Base-by-base conservation (phyloP, 2,888 invertebrate species). In the Catocala sponsa region DNA sequence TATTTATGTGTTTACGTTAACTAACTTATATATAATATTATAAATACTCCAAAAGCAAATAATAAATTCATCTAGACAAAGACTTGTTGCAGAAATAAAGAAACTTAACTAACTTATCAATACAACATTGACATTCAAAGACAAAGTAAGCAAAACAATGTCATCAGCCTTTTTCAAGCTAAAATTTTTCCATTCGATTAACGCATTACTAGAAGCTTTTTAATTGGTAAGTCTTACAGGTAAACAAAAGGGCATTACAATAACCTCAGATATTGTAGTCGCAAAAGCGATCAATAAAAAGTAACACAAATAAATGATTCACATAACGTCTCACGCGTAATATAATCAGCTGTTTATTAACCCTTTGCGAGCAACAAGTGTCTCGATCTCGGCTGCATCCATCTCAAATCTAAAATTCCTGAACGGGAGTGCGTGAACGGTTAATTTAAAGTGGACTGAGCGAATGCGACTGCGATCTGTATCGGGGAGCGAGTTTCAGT, bases 391-490 rank as follows among this genome's bases (percentile, higher is more conserved):
- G 72, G 73, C 79, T 72, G 79, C 86, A 83, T 90, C 89, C 90
- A 90, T 91, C 91, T 92, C 86, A 87, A 89, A 94, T 94, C 92
- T 93, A 90, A 93, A 92, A 93, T 94, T 91, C 94, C 90, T 88
- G 86, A 82, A 85, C 85, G 82, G 87, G 85, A 90, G 89, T 89
- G 91, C 90, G 91, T 90, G 90, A 91, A 91, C 91, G 85, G 91
- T 93, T 93, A 92, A 93, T 92, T 92, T 92, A 93, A 91, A 91
- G 90, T 88, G 87, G 85, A 84, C 80, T 86, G 87, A 83, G 86
- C 88, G 89, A 85, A 86, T 87, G 89, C 87, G 86, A 83, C 85
- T 81, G 85, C 84, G 93, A 94, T 94, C 85, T 62, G 83, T 94
- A 94, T 94, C 94, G 83, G 65, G 83, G 79, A 89, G 90, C 92